Evolutionary conservation across 2,888 invertebrate genomes (phyloP), one percentile per base, ranked within the genome.

Genomic region (Pammene fasciana): DNA sequence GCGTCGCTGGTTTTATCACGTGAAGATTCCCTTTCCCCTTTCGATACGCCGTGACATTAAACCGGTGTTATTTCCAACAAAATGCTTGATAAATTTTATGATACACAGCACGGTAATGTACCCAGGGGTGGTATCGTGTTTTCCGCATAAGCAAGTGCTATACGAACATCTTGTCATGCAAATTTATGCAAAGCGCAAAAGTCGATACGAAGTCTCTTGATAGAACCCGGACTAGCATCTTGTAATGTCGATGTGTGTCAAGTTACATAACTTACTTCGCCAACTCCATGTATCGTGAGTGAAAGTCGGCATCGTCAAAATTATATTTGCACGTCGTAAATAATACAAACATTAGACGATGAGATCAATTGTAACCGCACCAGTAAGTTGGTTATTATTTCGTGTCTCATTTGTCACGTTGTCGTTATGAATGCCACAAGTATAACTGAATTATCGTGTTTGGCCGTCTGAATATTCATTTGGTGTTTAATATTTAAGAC

Each of bases 161-260:
- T 68, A 41, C 57, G 70, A 76, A 71, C 75, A 84, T 85, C 81
- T 86, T 86, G 78, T 79, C 80, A 91, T 91, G 90, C 85, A 90
- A 90, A 91, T 91, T 87, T 91, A 91, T 91, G 90, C 86, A 88
- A 90, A 90, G 84, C 84, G 82, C 82, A 83, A 84, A 87, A 87
- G 86, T 89, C 88, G 89, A 89, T 90, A 88, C 85, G 79, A 75
- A 82, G 83, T 84, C 86, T 83, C 83, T 79, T 78, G 84, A 82
- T 82, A 80, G 77, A 81, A 82, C 82, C 78, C 76, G 81, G 57
- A 74, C 76, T 74, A 80, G 76, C 79, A 78, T 79, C 78, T 82
- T 80, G 75, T 48, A 65, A 65, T 65, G 65, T 38, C 14, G 45
- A 59, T 64, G 50, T 68, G 38, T 65, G 65, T 26, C 45, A 45